A percentile compares a stretch with the other conserved stretches of the same genome.
phyloP scores from a whole-genome alignment of 2,113 vertebrate genomes.

The Ia io region DNA sequence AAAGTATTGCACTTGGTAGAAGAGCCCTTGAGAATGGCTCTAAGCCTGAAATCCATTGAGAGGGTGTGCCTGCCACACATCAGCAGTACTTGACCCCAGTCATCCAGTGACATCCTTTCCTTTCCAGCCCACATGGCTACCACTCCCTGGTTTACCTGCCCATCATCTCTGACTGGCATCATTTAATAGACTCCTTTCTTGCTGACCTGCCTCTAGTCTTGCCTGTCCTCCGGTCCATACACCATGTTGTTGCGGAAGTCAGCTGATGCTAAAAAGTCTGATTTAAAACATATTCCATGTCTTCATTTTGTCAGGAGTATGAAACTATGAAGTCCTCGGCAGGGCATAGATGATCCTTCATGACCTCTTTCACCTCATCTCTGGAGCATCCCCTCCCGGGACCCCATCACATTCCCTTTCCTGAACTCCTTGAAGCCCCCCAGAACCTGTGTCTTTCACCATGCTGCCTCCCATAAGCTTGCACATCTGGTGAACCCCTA shows the following conservation, averaged over 20 bases:
- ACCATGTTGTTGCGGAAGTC: background rate
- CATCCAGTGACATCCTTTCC: background rate
- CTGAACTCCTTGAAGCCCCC: background rate
- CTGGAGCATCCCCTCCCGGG: background rate
- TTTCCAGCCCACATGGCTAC: background rate
- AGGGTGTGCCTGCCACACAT: background rate
- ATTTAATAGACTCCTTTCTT: background rate
- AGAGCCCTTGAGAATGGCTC: background rate
- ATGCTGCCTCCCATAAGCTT: background rate
- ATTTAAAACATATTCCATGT: background rate
- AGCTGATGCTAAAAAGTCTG: background rate
- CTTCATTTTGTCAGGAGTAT: background rate
- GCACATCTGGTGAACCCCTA: background rate
- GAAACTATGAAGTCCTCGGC: background rate
- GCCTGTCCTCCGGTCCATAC: background rate
- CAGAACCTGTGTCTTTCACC: background rate
- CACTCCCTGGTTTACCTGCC: background rate
- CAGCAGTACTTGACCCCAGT: background rate
- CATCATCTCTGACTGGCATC: background rate
- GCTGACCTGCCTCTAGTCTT: background rate
- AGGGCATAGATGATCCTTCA: background rate
- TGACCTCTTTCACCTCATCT: background rate
- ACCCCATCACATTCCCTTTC: background rate
- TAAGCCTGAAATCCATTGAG: background rate
- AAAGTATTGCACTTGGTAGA: background rate